Evolutionary conservation across 2,797 vertebrate species (phyloP).

Genomic region (Halcyon leucocephala): DNA sequence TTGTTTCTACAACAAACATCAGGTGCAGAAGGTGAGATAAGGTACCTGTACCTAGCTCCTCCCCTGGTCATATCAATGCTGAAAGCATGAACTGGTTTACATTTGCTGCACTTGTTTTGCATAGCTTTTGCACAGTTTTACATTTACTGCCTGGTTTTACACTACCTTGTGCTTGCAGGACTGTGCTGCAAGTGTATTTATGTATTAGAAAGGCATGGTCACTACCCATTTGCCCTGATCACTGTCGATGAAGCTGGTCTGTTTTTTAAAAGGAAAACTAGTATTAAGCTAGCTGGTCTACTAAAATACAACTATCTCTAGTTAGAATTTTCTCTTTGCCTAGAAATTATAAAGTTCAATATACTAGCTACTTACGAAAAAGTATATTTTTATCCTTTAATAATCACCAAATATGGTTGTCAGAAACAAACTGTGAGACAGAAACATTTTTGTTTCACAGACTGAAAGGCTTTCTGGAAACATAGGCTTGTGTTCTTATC

Average conservation of each 20-base stretch:
- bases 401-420: not conserved
- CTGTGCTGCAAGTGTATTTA: not conserved
- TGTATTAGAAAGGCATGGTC: not conserved
- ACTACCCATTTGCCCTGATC: not conserved
- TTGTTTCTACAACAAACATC: constrained; percentile 9
- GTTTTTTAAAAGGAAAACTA: not conserved
- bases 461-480: not conserved
- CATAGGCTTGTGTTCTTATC: not conserved
- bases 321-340: not conserved
- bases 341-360: not conserved
- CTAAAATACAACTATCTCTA: not conserved
- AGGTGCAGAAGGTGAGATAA: not conserved
- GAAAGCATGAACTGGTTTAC: not conserved
- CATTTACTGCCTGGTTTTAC: not conserved
- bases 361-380: not conserved
- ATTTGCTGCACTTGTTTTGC: not conserved
- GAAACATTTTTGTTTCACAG: not conserved
- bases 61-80: not conserved
- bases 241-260: not conserved
- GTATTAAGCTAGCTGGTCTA: not conserved
- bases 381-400: not conserved
- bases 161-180: not conserved
- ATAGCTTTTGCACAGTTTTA: not conserved
- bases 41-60: not conserved
- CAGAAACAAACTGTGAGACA: not conserved